A percentile compares a stretch with the other conserved stretches of the same genome.
Evolutionary conservation across 2,113 vertebrate species (phyloP).

Genomic region (Pangasianodon gigas): DNA sequence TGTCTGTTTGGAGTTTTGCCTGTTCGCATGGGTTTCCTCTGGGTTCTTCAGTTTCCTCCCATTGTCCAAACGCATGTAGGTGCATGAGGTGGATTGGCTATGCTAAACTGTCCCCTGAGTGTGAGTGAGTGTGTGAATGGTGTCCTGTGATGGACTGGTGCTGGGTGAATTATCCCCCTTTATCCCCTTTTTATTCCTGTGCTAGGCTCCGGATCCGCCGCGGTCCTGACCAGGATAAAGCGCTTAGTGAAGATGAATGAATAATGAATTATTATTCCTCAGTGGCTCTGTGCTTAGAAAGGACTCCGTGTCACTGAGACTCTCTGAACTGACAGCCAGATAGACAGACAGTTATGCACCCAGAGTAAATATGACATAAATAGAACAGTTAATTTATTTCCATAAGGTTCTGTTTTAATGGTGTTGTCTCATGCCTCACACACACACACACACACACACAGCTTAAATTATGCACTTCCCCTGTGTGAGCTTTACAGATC

Average conservation of each 20-base stretch:
- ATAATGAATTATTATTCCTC: not conserved
- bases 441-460: conserved; percentile 3
- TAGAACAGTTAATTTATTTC: not conserved
- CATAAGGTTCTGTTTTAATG: conserved; percentile 44
- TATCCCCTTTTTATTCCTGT: not conserved
- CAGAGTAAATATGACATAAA: not conserved
- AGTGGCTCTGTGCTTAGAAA: too few species aligned
- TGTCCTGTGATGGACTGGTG: not conserved
- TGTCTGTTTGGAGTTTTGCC: not conserved
- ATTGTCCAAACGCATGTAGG: not conserved
- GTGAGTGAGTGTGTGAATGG: not conserved
- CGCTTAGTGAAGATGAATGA: not conserved
- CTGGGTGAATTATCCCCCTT: not conserved
- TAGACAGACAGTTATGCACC: not conserved
- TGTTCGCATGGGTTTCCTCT: not conserved
- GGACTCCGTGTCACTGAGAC: too few species aligned
- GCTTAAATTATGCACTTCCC: conserved; percentile 1
- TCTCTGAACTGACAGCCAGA: not conserved
- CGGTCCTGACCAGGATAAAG: not conserved
- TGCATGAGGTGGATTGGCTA: not conserved
- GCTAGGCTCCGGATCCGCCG: not conserved
- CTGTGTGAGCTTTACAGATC: conserved; percentile 11
- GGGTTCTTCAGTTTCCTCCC: not conserved
- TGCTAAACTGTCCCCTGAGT: not conserved
- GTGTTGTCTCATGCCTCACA: conserved; percentile 40